Evolutionary conservation across 2,797 vertebrate genomes (phyloP).

Genomic region (Pipistrellus kuhlii): DNA sequence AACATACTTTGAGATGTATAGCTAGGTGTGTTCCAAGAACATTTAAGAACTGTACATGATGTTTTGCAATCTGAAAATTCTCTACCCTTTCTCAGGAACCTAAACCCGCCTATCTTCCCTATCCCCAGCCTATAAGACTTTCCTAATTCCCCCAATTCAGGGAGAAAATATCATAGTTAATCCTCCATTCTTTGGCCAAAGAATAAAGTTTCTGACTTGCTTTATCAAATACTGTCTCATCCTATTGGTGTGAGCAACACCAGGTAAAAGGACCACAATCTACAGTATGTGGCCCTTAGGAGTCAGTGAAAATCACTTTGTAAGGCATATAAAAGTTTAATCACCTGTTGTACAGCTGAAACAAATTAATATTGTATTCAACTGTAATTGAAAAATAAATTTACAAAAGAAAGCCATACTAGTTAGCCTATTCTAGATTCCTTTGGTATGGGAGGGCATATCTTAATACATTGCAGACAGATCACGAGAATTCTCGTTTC

Average conservation of each 20-base stretch:
- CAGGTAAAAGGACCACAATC: neutral
- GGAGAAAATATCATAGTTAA: neutral
- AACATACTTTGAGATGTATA: neutral
- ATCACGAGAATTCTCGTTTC: too few species aligned
- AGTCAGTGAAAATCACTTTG: neutral
- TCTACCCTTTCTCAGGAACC: neutral
- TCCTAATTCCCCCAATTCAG: neutral
- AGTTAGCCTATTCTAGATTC: neutral
- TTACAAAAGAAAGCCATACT: neutral
- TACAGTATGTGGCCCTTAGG: neutral
- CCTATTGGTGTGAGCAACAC: neutral
- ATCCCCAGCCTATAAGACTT: neutral
- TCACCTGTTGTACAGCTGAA: neutral
- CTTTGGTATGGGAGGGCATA: constrained; percentile 44
- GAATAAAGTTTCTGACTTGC: neutral
- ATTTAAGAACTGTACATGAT: neutral
- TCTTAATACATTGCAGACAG: neutral
- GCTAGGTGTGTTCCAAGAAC: neutral
- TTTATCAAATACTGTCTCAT: neutral
- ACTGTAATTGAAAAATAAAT: neutral
- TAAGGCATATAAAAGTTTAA: neutral
- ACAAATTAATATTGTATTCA: neutral
- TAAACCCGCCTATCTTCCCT: neutral
- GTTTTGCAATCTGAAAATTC: neutral
- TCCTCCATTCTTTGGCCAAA: neutral